These are phyloP conservation scores for Ophion costatus DNA, from an alignment of 2,888 invertebrate species.

Conservation along the genomic window DNA sequence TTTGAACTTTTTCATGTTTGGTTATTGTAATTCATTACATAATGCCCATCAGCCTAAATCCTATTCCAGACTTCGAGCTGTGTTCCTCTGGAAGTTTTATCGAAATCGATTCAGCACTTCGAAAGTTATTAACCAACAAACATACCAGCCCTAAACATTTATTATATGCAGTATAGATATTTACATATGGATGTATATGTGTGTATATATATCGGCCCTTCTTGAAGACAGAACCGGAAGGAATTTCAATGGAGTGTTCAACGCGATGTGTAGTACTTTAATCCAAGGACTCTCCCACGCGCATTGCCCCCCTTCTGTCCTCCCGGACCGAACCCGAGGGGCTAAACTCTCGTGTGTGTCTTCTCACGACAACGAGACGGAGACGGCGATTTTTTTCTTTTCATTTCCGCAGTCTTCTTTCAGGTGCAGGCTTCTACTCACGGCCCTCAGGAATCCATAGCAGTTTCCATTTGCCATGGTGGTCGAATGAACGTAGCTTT, in stretches of 20 bases:
- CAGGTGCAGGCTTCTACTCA: slow-evolving; percentile 51
- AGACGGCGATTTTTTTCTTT: slow-evolving; percentile 69
- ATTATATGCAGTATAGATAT: no score
- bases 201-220: slow-evolving; percentile 49
- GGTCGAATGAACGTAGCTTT: slow-evolving; percentile 46
- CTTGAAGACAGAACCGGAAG: slow-evolving; percentile 66
- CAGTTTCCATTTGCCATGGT: slow-evolving; percentile 67
- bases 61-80: no score
- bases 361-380: slow-evolving; percentile 53
- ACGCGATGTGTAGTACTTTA: slow-evolving; percentile 52
- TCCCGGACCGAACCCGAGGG: slow-evolving; percentile 16
- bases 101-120: no score
- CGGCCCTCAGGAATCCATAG: slow-evolving; percentile 63
- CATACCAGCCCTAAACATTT: no score
- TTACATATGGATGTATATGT: neutral
- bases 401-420: slow-evolving; percentile 65
- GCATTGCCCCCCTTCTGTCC: slow-evolving; percentile 22
- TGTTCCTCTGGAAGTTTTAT: no score
- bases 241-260: slow-evolving; percentile 69
- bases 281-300: slow-evolving; percentile 78
- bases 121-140: no score
- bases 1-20: no score
- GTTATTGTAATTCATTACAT: no score
- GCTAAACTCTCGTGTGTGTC: slow-evolving; percentile 40
- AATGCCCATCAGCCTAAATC: no score